phyloP scores from a whole-genome alignment of 2,113 vertebrate species.

The Bos javanicus region DNA sequence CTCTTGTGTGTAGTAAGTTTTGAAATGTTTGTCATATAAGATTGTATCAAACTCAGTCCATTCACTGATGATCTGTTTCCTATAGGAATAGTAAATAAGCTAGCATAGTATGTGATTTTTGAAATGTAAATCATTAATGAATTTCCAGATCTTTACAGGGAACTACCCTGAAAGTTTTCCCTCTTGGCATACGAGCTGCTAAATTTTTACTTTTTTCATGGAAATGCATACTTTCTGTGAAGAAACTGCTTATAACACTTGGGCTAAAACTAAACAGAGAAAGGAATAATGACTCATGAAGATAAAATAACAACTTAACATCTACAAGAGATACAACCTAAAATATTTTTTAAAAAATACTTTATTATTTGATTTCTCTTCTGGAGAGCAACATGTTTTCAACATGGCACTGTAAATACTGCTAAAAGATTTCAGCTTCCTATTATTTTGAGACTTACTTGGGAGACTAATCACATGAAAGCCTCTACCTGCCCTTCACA shows the following conservation, averaged over 20 bases:
- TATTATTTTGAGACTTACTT: neutral
- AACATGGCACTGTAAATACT: neutral
- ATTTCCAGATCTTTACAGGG: neutral
- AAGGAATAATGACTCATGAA: neutral
- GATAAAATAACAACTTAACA: neutral
- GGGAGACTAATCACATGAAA: neutral
- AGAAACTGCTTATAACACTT: neutral
- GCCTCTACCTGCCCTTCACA: neutral
- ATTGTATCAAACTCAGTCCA: neutral
- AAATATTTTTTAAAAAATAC: neutral
- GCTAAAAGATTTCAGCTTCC: neutral
- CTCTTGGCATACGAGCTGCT: neutral
- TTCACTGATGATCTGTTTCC: neutral
- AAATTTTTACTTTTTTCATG: neutral
- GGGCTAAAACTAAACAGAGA: neutral
- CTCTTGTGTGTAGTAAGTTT: neutral
- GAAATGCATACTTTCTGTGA: neutral
- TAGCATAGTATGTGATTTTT: neutral
- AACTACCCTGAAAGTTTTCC: neutral
- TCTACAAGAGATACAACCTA: neutral
- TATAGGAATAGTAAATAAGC: neutral
- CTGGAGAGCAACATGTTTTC: neutral
- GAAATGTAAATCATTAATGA: neutral
- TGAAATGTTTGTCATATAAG: neutral
- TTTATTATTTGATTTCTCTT: neutral